phyloP scores from a whole-genome alignment of 1,140 invertebrate genomes.

The Plutomurus gul region DNA sequence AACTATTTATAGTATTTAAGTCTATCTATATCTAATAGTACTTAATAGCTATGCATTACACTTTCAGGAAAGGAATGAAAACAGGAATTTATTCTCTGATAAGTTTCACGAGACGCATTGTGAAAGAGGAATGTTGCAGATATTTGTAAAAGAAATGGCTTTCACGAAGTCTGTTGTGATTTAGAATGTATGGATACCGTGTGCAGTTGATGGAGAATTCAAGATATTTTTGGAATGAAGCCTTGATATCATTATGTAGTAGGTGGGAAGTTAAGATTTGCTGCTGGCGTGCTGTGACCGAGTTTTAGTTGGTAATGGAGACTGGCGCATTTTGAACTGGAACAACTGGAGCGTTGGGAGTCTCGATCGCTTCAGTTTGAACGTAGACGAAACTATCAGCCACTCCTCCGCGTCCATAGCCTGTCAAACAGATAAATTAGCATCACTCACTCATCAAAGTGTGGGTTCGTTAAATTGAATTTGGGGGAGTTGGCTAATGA shows the following conservation, averaged over 20 bases:
- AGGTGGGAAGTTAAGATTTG: slow-evolving; percentile 10
- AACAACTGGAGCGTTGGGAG: not conserved
- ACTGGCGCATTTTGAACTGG: slow-evolving; percentile 25
- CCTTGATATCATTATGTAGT: no score
- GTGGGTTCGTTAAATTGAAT: no score
- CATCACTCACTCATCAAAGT: not conserved
- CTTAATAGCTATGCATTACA: not conserved
- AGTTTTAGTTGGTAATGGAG: slow-evolving; percentile 37
- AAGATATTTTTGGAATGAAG: slow-evolving; percentile 26
- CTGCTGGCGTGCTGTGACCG: not conserved
- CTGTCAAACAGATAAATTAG: slow-evolving; percentile 58
- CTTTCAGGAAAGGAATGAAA: slow-evolving; percentile 10
- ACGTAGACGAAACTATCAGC: slow-evolving; percentile 67
- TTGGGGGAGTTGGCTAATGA: no score
- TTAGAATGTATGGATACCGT: slow-evolving; percentile 9
- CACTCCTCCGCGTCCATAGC: slow-evolving; percentile 66
- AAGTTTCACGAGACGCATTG: not conserved
- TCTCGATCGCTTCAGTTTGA: not conserved
- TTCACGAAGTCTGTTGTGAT: not conserved
- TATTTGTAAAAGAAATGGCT: not conserved
- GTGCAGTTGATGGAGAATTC: not conserved
- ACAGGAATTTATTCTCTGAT: not conserved
- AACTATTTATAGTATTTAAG: not conserved
- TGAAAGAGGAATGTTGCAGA: not conserved
- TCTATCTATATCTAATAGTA: not conserved